Conservation (phyloP, 2,888 invertebrate genomes). For the Drosophila pseudotakahashii region DNA sequence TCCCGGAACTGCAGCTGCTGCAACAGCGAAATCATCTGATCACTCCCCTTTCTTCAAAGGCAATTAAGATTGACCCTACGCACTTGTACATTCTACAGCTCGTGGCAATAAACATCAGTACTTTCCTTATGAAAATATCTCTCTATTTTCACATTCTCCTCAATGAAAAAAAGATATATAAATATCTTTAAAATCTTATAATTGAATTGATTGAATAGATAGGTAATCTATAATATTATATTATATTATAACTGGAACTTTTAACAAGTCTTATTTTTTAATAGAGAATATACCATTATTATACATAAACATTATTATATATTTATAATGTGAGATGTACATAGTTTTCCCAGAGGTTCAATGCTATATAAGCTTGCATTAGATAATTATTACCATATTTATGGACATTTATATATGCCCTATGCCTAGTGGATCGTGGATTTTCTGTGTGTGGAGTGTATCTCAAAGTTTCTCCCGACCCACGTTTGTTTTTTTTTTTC, state of each 20-base stretch:
- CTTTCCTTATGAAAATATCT: background rate
- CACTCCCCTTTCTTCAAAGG: background rate
- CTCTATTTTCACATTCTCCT: background rate
- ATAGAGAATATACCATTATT: too few species aligned
- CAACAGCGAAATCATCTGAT: slow-evolving; percentile 18
- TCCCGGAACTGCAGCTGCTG: slow-evolving; percentile 37
- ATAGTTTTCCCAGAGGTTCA: too few species aligned
- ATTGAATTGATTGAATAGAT: too few species aligned
- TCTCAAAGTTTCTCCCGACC: slow-evolving; percentile 8
- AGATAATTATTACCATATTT: slow-evolving; percentile 71
- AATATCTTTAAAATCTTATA: too few species aligned
- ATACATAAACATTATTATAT: too few species aligned
- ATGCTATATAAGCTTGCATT: too few species aligned
- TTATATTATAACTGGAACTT: background rate
- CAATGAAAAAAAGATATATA: too few species aligned
- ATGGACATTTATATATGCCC: too few species aligned
- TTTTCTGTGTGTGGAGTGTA: slow-evolving; percentile 21
- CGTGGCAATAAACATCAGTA: slow-evolving; percentile 25
- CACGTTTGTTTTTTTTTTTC: slow-evolving; percentile 3
- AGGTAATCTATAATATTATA: background rate
- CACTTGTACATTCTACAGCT: background rate
- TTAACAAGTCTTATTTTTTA: too few species aligned
- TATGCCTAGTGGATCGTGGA: slow-evolving; percentile 19
- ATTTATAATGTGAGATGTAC: too few species aligned
- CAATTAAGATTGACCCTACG: slow-evolving; percentile 9